Evolutionary conservation across 2,888 invertebrate genomes (phyloP).

Genomic region (Drosophila percnosoma): DNA sequence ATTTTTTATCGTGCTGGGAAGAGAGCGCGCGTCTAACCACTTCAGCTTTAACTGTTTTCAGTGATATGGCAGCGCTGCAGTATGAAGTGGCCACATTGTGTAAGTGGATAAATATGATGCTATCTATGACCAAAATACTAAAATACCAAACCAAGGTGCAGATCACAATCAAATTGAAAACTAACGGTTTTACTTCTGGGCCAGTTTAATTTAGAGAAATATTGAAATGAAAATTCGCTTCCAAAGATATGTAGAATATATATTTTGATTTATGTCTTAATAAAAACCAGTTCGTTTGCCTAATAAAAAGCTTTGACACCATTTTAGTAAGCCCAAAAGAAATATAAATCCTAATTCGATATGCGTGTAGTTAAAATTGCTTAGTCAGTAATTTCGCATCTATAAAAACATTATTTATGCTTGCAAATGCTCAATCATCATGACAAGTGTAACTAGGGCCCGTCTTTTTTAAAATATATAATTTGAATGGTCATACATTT

Average conservation of each 20-base stretch:
- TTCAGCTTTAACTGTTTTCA: slow-evolving; percentile 17
- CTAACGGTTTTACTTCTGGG: neutral
- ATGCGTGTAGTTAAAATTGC: slow-evolving; percentile 20
- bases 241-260: neutral
- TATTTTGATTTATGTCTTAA: neutral
- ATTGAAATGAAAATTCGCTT: neutral
- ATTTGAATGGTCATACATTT: slow-evolving; percentile 5
- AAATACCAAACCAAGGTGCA: slow-evolving; percentile 8
- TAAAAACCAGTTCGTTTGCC: neutral
- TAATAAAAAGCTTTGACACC: neutral
- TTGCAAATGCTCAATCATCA: slow-evolving; percentile 24
- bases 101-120: slow-evolving; percentile 8
- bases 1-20: slow-evolving; percentile 9
- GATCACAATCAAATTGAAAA: slow-evolving; percentile 2
- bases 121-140: slow-evolving; percentile 19
- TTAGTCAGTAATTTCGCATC: slow-evolving; percentile 29
- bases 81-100: slow-evolving; percentile 7
- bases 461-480: neutral
- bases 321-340: neutral
- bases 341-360: slow-evolving; percentile 14
- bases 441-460: slow-evolving; percentile 22
- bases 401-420: slow-evolving; percentile 31
- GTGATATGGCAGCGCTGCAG: slow-evolving; percentile 34
- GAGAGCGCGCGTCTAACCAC: slow-evolving; percentile 2
- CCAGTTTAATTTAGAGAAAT: neutral